Percentiles rank a stretch among this genome's conserved stretches.
Conservation (phyloP, 2,113 vertebrate genomes). For the Equus quagga region DNA sequence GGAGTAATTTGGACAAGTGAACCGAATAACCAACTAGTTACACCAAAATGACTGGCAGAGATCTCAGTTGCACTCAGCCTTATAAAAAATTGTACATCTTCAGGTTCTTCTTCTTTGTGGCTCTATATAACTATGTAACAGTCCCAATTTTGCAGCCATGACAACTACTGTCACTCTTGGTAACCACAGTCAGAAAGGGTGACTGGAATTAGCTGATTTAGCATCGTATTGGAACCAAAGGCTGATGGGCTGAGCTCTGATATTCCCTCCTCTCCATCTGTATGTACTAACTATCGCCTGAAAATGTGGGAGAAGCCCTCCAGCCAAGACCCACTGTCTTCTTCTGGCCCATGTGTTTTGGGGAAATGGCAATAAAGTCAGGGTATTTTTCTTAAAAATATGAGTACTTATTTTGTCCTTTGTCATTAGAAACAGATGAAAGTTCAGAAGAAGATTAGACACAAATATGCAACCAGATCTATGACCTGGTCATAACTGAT, state of each 20-base stretch:
- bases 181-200: neutral
- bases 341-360: neutral
- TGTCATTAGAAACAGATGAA: neutral
- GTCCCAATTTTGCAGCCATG: neutral
- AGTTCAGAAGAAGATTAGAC: neutral
- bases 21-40: neutral
- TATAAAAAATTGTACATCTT: neutral
- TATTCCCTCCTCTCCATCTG: neutral
- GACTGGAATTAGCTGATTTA: neutral
- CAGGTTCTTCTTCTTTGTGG: neutral
- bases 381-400: neutral
- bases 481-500: neutral
- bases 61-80: neutral
- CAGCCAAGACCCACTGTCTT: neutral
- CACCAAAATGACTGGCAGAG: neutral
- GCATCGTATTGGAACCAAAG: neutral
- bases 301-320: neutral
- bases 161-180: neutral
- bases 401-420: neutral
- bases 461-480: neutral
- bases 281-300: neutral
- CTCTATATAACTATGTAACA: neutral
- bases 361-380: neutral
- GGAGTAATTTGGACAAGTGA: neutral
- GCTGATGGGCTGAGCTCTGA: neutral